A percentile compares a stretch with the other conserved stretches of the same genome.
Evolutionary conservation across 1,140 invertebrate genomes (phyloP).

Genomic region (Bombus affinis): DNA sequence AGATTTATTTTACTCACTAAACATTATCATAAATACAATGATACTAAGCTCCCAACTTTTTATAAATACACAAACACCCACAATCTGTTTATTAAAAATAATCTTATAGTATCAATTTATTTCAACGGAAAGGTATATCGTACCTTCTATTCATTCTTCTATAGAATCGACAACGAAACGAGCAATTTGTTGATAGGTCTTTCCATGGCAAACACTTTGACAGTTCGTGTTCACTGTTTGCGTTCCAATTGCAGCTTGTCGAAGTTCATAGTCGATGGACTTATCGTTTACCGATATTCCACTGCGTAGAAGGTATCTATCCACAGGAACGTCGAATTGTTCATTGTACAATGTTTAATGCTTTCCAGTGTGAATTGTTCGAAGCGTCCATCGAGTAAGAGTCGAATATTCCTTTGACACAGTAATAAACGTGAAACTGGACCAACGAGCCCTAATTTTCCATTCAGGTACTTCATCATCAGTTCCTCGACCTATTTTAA

Average conservation of each 20-base stretch:
- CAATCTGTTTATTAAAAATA: neutral
- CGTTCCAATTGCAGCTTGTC: slow-evolving; percentile 14
- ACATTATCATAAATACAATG: neutral
- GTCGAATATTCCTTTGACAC: neutral
- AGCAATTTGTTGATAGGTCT: slow-evolving; percentile 13
- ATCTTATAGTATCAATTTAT: neutral
- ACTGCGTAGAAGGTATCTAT: neutral
- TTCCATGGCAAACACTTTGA: neutral
- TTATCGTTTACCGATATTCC: slow-evolving; percentile 47
- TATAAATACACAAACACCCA: neutral
- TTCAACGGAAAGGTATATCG: no score
- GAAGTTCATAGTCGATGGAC: neutral
- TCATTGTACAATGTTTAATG: neutral
- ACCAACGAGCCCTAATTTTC: neutral
- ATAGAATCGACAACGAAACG: neutral
- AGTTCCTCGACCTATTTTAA: neutral
- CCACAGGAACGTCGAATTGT: neutral
- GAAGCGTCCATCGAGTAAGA: neutral
- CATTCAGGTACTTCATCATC: no score
- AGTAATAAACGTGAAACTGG: neutral
- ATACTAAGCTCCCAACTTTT: neutral
- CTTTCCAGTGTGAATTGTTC: neutral
- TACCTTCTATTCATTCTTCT: neutral
- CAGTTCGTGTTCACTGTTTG: neutral
- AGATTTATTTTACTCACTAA: neutral